phyloP scores from a whole-genome alignment of 2,797 vertebrate species.

The Aeoliscus strigatus region DNA sequence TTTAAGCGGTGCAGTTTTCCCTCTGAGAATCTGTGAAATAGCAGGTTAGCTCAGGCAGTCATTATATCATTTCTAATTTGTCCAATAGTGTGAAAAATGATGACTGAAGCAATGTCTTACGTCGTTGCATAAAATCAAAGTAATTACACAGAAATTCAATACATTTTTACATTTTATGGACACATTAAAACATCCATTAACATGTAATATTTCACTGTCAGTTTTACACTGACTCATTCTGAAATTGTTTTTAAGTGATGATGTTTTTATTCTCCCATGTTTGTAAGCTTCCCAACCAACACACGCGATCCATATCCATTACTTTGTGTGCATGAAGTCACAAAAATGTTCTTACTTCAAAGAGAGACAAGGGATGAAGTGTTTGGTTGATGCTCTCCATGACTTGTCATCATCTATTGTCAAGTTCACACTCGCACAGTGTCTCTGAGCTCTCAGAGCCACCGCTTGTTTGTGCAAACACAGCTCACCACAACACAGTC shows the following conservation, averaged over 20 bases:
- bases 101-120: no score
- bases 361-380: slow-evolving; percentile 1
- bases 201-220: no score
- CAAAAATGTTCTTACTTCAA: slow-evolving; percentile 11
- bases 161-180: no score
- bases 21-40: slow-evolving; percentile 16
- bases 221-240: no score
- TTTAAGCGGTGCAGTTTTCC: slow-evolving; percentile 2
- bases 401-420: slow-evolving; percentile 25
- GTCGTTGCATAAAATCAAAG: no score
- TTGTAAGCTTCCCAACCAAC: no score
- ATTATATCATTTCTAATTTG: slow-evolving; percentile 5
- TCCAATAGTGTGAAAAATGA: not conserved
- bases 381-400: slow-evolving; percentile 12
- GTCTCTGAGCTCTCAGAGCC: slow-evolving; percentile 33
- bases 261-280: no score
- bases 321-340: no score
- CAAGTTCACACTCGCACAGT: slow-evolving; percentile 23
- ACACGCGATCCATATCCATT: no score
- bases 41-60: slow-evolving; percentile 3
- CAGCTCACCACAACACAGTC: slow-evolving; percentile 32
- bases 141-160: no score
- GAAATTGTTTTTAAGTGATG: no score
- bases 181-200: no score
- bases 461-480: slow-evolving; percentile 50